phyloP scores from a whole-genome alignment of 2,113 vertebrate genomes.

The Talpa occidentalis region DNA sequence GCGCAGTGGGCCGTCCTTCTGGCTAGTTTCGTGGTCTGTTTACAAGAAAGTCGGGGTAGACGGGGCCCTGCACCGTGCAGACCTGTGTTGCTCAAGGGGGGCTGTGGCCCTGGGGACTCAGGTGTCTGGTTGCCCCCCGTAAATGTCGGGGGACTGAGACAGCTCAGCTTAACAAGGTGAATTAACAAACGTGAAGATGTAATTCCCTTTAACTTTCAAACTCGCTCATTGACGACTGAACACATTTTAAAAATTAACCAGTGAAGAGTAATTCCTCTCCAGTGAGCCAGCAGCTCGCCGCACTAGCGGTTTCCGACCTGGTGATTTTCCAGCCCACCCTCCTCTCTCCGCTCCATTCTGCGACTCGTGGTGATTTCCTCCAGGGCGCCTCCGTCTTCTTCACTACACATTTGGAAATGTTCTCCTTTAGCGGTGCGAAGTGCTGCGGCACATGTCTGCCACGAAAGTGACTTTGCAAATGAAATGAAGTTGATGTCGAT shows the following conservation, averaged over 20 bases:
- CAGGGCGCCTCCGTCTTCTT: neutral
- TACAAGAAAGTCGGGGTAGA: no score
- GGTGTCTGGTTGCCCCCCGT: no score
- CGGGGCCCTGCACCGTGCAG: no score
- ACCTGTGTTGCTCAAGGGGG: no score
- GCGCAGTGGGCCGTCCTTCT: no score
- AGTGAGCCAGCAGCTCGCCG: neutral
- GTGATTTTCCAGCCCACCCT: neutral
- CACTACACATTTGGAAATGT: neutral
- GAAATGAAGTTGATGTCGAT: neutral
- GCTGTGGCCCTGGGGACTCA: neutral
- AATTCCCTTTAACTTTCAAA: neutral
- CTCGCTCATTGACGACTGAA: neutral
- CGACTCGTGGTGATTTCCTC: neutral
- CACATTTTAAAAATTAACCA: neutral
- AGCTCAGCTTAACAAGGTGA: neutral
- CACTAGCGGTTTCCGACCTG: neutral
- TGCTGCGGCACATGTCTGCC: neutral
- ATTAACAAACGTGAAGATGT: neutral
- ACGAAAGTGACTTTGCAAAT: neutral
- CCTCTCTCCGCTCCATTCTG: neutral
- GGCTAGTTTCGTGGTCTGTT: no score
- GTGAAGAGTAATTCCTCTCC: neutral
- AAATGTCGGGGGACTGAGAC: accelerated
- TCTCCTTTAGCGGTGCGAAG: neutral